Conservation (phyloP, 2,888 invertebrate genomes). For the Cerastoderma edule region DNA sequence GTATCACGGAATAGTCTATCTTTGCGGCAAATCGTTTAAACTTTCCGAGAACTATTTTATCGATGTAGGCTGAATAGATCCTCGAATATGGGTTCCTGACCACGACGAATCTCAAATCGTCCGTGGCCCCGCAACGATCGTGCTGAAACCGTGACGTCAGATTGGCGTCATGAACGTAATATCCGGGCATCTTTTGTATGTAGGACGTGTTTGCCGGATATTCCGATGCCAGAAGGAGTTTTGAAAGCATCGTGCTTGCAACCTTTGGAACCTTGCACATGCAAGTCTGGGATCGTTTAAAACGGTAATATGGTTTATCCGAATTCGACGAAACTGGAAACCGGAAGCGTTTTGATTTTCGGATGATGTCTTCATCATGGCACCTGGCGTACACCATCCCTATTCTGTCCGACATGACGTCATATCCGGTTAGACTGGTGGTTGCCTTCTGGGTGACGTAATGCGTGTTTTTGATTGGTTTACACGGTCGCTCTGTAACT, state of each 20-base stretch:
- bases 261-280: conserved; percentile 44
- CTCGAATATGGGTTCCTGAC: conserved; percentile 47
- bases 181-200: conserved; percentile 35
- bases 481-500: too few species aligned
- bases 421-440: not conserved
- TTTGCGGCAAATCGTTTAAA: conserved; percentile 23
- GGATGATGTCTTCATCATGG: not conserved
- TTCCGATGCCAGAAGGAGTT: conserved; percentile 28
- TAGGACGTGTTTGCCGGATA: conserved; percentile 23
- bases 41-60: conserved; percentile 47
- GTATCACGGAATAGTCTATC: not conserved
- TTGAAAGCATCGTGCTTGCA: conserved; percentile 38
- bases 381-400: not conserved
- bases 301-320: conserved; percentile 6
- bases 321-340: conserved; percentile 5
- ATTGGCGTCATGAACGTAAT: conserved; percentile 18
- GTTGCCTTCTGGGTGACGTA: not conserved
- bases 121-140: not conserved
- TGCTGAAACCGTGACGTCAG: conserved; percentile 11
- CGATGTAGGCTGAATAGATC: conserved; percentile 49
- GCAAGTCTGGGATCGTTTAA: conserved; percentile 22
- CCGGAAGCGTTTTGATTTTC: not conserved
- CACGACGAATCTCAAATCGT: conserved; percentile 25
- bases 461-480: not conserved
- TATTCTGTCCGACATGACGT: not conserved